Conservation (phyloP, 2,888 invertebrate species). For the Adelphocoris suturalis region DNA sequence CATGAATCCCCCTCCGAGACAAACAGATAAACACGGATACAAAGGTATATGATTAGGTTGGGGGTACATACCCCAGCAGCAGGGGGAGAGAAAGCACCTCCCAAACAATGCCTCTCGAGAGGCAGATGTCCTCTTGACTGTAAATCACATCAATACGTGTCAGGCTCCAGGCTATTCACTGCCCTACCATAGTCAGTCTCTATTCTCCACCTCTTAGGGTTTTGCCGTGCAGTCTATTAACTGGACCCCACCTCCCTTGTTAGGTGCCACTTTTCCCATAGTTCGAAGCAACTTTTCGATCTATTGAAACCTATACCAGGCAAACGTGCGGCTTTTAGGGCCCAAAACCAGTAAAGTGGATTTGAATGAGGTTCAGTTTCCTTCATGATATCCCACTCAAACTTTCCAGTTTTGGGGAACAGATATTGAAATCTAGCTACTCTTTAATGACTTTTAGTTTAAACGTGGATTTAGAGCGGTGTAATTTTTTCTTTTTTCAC, state of each 20-base stretch:
- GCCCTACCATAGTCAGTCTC: constrained; percentile 65
- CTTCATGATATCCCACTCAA: background rate
- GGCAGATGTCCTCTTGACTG: constrained; percentile 72
- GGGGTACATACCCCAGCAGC: constrained; percentile 40
- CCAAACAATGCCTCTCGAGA: constrained; percentile 61
- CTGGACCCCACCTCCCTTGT: constrained; percentile 67
- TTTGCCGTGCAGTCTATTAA: constrained; percentile 69
- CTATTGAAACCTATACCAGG: constrained; percentile 45
- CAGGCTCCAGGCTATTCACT: constrained; percentile 69
- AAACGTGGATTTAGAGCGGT: background rate
- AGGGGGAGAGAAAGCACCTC: constrained; percentile 58
- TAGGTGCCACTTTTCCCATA: constrained; percentile 70
- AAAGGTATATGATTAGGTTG: constrained; percentile 73
- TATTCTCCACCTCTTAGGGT: constrained; percentile 66
- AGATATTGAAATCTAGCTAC: no score
- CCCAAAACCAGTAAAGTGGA: background rate
- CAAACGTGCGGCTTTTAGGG: constrained; percentile 37
- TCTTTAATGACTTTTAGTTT: background rate
- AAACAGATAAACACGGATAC: constrained; percentile 73
- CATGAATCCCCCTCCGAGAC: constrained; percentile 63
- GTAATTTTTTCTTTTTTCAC: background rate
- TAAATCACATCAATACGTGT: constrained; percentile 75
- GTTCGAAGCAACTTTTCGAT: constrained; percentile 68
- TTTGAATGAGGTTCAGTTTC: background rate
- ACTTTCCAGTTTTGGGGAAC: no score